Conservation (phyloP, 2,888 invertebrate species). For the Callosobruchus maculatus region DNA sequence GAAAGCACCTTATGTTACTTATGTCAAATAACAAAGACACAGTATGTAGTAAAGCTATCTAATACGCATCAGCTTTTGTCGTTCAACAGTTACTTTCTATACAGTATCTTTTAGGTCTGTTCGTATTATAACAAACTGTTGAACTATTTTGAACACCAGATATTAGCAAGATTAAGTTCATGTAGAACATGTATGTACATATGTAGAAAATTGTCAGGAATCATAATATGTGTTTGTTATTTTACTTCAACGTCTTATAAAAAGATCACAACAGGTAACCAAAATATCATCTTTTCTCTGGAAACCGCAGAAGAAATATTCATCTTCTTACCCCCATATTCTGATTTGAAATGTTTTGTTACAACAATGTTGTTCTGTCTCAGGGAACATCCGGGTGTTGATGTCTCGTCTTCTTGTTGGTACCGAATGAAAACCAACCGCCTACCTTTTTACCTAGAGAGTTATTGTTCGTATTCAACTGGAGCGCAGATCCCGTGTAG, state of each 20-base stretch:
- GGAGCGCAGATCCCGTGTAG: constrained; percentile 49
- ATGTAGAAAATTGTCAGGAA: no score
- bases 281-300: not conserved
- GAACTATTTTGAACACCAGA: not conserved
- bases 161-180: not conserved
- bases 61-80: no score
- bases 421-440: constrained; percentile 58
- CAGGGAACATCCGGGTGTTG: constrained; percentile 49
- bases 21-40: no score
- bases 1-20: no score
- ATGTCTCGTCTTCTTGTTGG: constrained; percentile 53
- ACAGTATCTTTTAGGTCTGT: no score
- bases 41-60: no score
- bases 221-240: no score
- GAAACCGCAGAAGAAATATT: not conserved
- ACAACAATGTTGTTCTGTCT: constrained; percentile 54
- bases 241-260: not conserved
- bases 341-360: constrained; percentile 20
- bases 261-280: not conserved
- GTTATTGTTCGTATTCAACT: constrained; percentile 43
- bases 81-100: no score
- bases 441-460: constrained; percentile 56
- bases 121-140: no score
- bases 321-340: not conserved
- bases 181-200: no score